These are phyloP conservation scores for Camelus bactrianus DNA, from an alignment of 2,113 vertebrate species.

Conservation along the genomic window DNA sequence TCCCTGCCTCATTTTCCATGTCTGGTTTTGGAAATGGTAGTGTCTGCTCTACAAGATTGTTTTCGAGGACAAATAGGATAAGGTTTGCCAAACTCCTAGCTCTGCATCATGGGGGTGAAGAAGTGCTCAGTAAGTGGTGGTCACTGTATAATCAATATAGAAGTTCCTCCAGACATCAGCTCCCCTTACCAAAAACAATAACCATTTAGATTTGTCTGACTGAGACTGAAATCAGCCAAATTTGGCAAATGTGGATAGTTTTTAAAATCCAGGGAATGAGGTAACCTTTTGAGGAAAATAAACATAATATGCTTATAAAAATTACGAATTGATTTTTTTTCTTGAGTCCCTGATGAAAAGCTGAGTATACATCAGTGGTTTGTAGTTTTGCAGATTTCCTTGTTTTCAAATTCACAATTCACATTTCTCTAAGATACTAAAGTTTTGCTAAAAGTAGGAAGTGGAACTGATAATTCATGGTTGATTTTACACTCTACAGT, in stretches of 20 bases:
- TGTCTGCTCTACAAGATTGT: neutral
- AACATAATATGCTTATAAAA: conserved; percentile 47
- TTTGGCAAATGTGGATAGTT: conserved; percentile 23
- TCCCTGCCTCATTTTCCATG: neutral
- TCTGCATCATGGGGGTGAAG: neutral
- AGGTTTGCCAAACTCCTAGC: neutral
- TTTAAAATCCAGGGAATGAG: conserved; percentile 54
- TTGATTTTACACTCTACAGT: neutral
- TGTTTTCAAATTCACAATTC: conserved; percentile 30
- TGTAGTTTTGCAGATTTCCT: conserved; percentile 15
- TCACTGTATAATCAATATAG: neutral
- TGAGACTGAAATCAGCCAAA: neutral
- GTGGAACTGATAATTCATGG: conserved; percentile 45
- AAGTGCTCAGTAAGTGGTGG: neutral
- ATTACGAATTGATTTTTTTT: neutral
- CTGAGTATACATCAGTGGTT: neutral
- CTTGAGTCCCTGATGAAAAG: neutral
- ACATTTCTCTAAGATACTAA: neutral
- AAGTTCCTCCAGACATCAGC: neutral
- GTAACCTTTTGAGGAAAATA: conserved; percentile 40
- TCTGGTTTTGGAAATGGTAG: neutral
- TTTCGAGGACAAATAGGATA: conserved; percentile 29
- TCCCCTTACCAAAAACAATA: conserved; percentile 2
- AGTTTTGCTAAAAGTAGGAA: conserved; percentile 28
- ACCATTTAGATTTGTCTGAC: neutral